Conservation (phyloP, 2,113 vertebrate genomes). For the Indicator indicator region DNA sequence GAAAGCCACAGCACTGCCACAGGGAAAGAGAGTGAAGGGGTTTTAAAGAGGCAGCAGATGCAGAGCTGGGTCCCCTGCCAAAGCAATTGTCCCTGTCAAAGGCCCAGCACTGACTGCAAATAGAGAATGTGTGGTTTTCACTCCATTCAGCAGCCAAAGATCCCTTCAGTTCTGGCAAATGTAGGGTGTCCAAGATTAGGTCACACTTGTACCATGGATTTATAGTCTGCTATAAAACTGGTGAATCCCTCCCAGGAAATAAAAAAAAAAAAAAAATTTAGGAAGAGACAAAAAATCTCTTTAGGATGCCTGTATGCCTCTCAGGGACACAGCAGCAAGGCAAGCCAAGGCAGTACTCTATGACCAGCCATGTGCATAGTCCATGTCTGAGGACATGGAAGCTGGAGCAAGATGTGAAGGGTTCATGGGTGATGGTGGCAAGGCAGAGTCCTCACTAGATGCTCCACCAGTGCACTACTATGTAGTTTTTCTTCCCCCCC, state of each 20-base stretch:
- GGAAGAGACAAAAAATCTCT: background rate
- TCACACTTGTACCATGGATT: background rate
- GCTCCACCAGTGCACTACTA: rapidly evolving
- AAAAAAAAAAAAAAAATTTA: no score
- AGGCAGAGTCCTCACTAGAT: background rate
- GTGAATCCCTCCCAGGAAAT: background rate
- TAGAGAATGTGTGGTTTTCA: background rate
- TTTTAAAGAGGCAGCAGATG: background rate
- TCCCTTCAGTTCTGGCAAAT: background rate
- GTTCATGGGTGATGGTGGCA: background rate
- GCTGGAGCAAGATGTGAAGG: background rate
- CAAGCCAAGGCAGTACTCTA: background rate
- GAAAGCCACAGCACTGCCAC: background rate
- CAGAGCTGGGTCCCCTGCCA: background rate
- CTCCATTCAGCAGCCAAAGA: background rate
- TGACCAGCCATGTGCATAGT: rapidly evolving
- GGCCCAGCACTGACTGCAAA: background rate
- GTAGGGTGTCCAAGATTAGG: background rate
- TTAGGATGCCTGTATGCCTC: background rate
- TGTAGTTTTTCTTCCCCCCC: no score
- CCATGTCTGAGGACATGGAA: background rate
- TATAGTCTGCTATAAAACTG: background rate
- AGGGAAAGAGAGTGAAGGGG: rapidly evolving
- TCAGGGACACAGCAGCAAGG: background rate
- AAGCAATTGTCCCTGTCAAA: background rate